These are phyloP conservation scores for Drosophila anomelani DNA, from an alignment of 2,888 invertebrate genomes.

Conservation along the genomic window DNA sequence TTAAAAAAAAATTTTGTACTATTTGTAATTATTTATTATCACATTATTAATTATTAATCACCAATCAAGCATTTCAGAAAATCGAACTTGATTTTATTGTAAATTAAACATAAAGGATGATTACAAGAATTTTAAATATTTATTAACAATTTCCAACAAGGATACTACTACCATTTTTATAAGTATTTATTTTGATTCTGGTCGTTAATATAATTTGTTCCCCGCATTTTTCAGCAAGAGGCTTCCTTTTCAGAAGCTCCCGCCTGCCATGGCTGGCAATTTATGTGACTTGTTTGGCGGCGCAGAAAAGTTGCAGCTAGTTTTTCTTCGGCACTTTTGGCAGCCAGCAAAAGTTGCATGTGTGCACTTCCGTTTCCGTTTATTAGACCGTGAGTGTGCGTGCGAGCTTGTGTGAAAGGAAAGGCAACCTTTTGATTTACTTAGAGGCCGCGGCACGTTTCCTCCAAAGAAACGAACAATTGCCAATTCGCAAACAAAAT, in stretches of 20 bases:
- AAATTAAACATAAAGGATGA: background rate
- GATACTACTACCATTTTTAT: no score
- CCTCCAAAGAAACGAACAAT: slow-evolving; percentile 57
- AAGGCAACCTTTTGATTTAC: slow-evolving; percentile 68
- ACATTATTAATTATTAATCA: no score
- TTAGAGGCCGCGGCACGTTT: slow-evolving; percentile 64
- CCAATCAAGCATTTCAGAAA: no score
- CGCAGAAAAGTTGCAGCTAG: slow-evolving; percentile 56
- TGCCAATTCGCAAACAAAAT: slow-evolving; percentile 65
- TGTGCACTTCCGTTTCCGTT: slow-evolving; percentile 68
- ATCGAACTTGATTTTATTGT: background rate
- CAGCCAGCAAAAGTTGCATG: slow-evolving; percentile 63
- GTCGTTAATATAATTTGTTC: slow-evolving; percentile 10
- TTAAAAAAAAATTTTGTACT: no score
- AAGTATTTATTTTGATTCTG: background rate
- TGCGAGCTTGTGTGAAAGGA: slow-evolving; percentile 1
- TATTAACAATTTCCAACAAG: background rate
- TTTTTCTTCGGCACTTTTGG: slow-evolving; percentile 45
- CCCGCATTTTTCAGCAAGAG: slow-evolving; percentile 18
- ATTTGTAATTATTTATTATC: no score
- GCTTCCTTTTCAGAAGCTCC: slow-evolving; percentile 52
- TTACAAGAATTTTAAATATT: background rate
- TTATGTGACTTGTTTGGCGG: slow-evolving; percentile 59
- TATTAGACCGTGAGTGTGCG: slow-evolving; percentile 56
- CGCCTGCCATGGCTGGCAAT: slow-evolving; percentile 48